These are phyloP conservation scores for Osmerus mordax DNA, from an alignment of 2,113 vertebrate genomes.

Conservation along the genomic window DNA sequence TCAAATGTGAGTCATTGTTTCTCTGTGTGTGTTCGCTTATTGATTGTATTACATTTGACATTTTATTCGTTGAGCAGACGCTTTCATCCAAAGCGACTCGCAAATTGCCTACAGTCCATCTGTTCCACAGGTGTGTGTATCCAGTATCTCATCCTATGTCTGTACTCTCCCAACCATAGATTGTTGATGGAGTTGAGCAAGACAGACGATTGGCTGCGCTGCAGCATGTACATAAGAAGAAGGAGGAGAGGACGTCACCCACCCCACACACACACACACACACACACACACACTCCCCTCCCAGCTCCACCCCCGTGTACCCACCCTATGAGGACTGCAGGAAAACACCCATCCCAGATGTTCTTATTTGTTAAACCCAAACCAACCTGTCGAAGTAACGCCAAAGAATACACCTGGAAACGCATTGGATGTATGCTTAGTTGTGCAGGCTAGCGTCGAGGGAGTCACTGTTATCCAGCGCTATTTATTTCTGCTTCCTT, in stretches of 20 bases:
- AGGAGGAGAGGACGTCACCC: constrained; percentile 6
- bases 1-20: constrained; percentile 3
- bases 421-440: constrained; percentile 16
- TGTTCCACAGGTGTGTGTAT: too few species aligned
- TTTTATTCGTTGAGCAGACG: too few species aligned
- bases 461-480: constrained; percentile 16
- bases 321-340: not conserved
- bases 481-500: constrained; percentile 27
- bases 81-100: too few species aligned
- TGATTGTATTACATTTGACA: constrained; percentile 11
- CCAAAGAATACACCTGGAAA: not conserved
- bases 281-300: constrained; percentile 14
- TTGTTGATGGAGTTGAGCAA: constrained; percentile 31
- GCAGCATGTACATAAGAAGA: constrained; percentile 47
- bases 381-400: not conserved
- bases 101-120: too few species aligned
- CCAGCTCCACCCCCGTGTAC: constrained; percentile 1
- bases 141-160: too few species aligned
- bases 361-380: constrained; percentile 11
- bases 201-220: constrained; percentile 17
- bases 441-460: constrained; percentile 31
- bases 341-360: not conserved
- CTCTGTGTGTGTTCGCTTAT: constrained; percentile 15
- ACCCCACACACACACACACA: not conserved
- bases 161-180: too few species aligned